phyloP scores from a whole-genome alignment of 2,113 vertebrate genomes.

The Sander vitreus region DNA sequence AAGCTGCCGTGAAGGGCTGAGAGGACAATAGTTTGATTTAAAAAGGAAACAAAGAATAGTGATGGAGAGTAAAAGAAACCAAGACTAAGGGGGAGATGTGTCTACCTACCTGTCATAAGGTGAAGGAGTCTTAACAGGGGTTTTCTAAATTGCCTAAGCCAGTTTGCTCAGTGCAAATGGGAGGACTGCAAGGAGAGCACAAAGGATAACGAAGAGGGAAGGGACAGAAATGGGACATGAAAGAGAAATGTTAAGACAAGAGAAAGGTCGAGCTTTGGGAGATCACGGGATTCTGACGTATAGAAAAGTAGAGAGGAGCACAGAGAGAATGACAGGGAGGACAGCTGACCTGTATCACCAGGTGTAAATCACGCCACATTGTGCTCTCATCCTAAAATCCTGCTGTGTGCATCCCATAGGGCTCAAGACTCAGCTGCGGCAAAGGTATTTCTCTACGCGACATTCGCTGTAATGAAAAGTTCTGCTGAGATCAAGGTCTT shows the following conservation, averaged over 20 bases:
- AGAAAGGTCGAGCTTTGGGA: neutral
- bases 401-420: conserved; percentile 25
- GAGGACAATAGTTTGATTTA: conserved; percentile 32
- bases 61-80: neutral
- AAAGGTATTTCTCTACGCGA: conserved; percentile 37
- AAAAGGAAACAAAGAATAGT: conserved; percentile 30
- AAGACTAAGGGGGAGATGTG: neutral
- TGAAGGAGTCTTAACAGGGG: conserved; percentile 7
- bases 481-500: conserved; percentile 60
- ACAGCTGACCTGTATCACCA: conserved; percentile 43
- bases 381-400: conserved; percentile 45
- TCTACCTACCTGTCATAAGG: neutral
- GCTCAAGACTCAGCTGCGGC: conserved; percentile 21
- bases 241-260: conserved; percentile 15
- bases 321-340: neutral
- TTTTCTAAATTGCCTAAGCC: conserved; percentile 20
- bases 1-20: conserved; percentile 20
- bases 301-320: neutral
- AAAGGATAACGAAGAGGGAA: neutral
- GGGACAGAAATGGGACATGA: neutral
- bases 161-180: conserved; percentile 13
- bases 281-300: conserved; percentile 7
- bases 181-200: neutral
- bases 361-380: conserved; percentile 54
- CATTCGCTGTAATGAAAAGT: conserved; percentile 52